Percentiles rank a stretch among this genome's conserved stretches.
phyloP scores from a whole-genome alignment of 2,797 vertebrate species.

The Propithecus perrieri region DNA sequence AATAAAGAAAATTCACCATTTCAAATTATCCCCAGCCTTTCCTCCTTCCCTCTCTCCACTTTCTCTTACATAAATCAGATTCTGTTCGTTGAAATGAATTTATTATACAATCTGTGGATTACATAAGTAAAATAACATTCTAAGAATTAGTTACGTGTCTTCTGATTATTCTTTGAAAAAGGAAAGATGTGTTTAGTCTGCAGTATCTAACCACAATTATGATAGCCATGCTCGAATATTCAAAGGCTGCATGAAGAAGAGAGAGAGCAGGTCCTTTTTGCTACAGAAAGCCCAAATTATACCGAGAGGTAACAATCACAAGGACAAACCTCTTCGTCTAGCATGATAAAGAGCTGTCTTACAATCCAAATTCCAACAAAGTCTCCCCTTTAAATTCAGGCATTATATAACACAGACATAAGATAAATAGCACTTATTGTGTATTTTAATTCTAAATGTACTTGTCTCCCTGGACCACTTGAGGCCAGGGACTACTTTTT shows the following conservation, averaged over 20 bases:
- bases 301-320: not conserved
- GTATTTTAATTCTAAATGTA: not conserved
- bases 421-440: not conserved
- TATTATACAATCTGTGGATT: not conserved
- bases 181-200: not conserved
- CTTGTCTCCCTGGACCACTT: not conserved
- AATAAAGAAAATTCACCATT: not conserved
- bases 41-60: not conserved
- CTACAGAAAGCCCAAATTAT: not conserved
- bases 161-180: not conserved
- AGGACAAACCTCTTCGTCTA: not conserved
- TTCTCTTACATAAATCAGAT: constrained; percentile 16
- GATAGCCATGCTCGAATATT: not conserved
- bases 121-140: constrained; percentile 9
- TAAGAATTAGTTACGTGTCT: not conserved
- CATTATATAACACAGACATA: not conserved
- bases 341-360: not conserved
- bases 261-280: not conserved
- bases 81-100: not conserved
- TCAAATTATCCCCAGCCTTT: not conserved
- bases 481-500: not conserved
- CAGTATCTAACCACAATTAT: not conserved
- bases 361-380: not conserved
- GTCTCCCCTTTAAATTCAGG: not conserved
- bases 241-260: not conserved